Conservation (phyloP, 2,888 invertebrate genomes). For the Epsilonema sp. region DNA sequence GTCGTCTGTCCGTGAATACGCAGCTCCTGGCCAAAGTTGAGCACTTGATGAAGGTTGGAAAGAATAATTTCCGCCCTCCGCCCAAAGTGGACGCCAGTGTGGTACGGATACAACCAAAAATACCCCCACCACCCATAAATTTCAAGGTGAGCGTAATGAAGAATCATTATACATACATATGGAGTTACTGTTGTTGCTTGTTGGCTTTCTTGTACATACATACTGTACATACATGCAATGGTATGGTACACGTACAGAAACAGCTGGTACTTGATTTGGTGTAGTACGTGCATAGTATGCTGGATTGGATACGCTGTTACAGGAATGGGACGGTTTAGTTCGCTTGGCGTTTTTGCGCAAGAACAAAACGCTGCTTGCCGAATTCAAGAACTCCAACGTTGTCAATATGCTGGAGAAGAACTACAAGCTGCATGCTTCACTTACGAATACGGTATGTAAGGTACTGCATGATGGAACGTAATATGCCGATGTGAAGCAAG, state of each 20-base stretch:
- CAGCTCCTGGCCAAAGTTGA: constrained; percentile 84
- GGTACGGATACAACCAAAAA: constrained; percentile 83
- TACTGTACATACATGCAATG: too few relatives aligned
- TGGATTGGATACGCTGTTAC: too few relatives aligned
- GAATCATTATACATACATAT: too few relatives aligned
- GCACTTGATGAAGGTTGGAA: constrained; percentile 52
- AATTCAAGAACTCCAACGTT: constrained; percentile 56
- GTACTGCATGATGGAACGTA: not conserved
- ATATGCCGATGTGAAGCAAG: not conserved
- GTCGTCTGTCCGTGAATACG: constrained; percentile 82
- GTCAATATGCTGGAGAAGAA: constrained; percentile 68
- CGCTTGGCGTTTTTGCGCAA: constrained; percentile 83
- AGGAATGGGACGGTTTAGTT: constrained; percentile 94
- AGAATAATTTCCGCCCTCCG: constrained; percentile 92
- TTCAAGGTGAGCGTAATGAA: constrained; percentile 45
- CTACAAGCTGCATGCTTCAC: constrained; percentile 64
- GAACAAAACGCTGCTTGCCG: constrained; percentile 78
- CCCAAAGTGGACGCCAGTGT: constrained; percentile 98
- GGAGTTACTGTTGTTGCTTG: not conserved
- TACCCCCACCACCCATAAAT: constrained; percentile 85
- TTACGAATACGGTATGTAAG: constrained; percentile 55
- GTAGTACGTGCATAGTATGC: too few relatives aligned
- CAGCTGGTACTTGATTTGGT: too few relatives aligned
- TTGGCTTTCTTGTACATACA: not conserved
- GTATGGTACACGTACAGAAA: too few relatives aligned